A percentile compares a stretch with the other conserved stretches of the same genome.
Conservation (phyloP, 2,113 vertebrate species). For the Euleptes europaea region DNA sequence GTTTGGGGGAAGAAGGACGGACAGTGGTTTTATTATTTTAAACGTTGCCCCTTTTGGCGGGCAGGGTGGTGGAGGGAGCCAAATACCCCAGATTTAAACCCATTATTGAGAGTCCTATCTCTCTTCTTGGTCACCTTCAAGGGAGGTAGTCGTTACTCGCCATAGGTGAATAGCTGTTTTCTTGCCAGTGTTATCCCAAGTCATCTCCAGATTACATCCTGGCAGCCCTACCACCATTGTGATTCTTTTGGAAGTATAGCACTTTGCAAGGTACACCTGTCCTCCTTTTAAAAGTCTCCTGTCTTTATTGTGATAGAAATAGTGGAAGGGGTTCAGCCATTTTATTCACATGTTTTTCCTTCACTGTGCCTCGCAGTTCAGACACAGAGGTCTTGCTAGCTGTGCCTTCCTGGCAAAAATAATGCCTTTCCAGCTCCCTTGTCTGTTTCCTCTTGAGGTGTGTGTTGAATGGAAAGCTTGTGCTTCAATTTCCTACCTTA, state of each 20-base stretch:
- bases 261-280: neutral
- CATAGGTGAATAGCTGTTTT: too few species aligned
- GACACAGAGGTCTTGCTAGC: neutral
- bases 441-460: neutral
- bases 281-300: neutral
- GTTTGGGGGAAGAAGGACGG: neutral
- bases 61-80: neutral
- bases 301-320: neutral
- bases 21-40: neutral
- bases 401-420: neutral
- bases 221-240: neutral
- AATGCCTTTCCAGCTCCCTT: neutral
- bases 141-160: too few species aligned
- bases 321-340: neutral
- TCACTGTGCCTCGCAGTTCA: neutral
- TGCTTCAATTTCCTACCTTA: constrained; percentile 4
- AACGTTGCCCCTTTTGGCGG: neutral
- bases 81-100: too few species aligned
- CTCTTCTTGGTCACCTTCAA: too few species aligned
- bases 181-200: too few species aligned
- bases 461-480: neutral
- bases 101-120: too few species aligned
- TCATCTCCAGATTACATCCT: neutral
- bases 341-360: neutral
- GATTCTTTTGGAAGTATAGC: neutral